Evolutionary conservation across 2,888 invertebrate genomes (phyloP).

Genomic region (Tenthredo amoena): DNA sequence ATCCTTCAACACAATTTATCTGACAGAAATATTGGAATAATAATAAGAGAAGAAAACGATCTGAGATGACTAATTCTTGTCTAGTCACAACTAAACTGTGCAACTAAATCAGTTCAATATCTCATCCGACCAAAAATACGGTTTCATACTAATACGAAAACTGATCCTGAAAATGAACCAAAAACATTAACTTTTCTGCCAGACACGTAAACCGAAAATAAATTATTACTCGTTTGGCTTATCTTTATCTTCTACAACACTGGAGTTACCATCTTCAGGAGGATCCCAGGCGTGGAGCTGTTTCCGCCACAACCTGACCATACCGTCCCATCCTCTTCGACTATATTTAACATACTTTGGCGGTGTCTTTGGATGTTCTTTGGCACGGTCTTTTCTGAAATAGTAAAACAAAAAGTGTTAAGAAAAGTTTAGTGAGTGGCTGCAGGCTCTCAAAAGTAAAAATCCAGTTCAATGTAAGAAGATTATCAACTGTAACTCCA

Average conservation of each 20-base stretch:
- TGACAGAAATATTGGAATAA: not conserved
- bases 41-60: not conserved
- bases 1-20: not conserved
- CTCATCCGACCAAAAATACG: not conserved
- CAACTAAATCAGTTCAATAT: not conserved
- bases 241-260: slow-evolving; percentile 53
- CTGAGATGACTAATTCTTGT: not conserved
- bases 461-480: slow-evolving; percentile 30
- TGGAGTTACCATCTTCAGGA: slow-evolving; percentile 66
- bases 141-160: not conserved
- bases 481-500: not conserved
- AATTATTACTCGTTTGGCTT: slow-evolving; percentile 1
- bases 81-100: not conserved
- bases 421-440: not conserved
- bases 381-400: slow-evolving; percentile 82
- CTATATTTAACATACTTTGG: slow-evolving; percentile 93
- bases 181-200: not conserved
- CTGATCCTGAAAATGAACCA: not conserved
- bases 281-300: slow-evolving; percentile 91
- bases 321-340: slow-evolving; percentile 94
- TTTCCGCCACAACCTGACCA: slow-evolving; percentile 93
- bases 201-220: not conserved
- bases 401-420: slow-evolving; percentile 5
- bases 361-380: slow-evolving; percentile 93
- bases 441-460: not conserved